Percentiles rank a stretch among this genome's conserved stretches.
Evolutionary conservation across 2,888 invertebrate genomes (phyloP).

Genomic region (Lithophane semibrunnea): DNA sequence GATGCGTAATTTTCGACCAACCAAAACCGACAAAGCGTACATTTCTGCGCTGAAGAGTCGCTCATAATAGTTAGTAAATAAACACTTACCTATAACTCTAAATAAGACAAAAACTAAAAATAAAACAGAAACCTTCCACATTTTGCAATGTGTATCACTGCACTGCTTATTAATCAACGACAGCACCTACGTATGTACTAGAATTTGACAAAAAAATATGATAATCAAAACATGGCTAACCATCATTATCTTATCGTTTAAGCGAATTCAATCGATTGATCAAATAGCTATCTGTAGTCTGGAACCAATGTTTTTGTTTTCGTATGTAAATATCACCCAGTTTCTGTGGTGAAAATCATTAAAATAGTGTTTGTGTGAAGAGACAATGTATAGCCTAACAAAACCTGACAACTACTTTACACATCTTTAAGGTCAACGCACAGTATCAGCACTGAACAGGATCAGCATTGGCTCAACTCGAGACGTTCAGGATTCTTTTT

Average conservation of each 20-base stretch:
- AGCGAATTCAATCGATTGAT: conserved; percentile 28
- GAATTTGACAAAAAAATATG: conserved; percentile 20
- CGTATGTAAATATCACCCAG: background rate
- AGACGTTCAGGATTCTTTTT: background rate
- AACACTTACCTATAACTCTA: conserved; percentile 24
- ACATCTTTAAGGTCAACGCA: background rate
- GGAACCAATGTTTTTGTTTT: background rate
- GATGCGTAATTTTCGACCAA: background rate
- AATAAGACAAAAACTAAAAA: conserved; percentile 15
- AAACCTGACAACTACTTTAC: background rate
- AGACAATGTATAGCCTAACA: background rate
- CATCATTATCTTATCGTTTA: conserved; percentile 35
- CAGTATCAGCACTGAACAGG: no score
- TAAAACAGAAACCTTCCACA: conserved; percentile 10
- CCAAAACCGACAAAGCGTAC: no score
- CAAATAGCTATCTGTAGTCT: background rate
- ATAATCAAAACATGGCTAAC: conserved; percentile 1
- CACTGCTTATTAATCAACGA: background rate
- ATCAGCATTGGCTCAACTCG: background rate
- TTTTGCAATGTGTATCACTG: conserved; percentile 18
- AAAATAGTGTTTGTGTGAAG: background rate
- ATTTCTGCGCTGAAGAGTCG: background rate
- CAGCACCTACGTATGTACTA: background rate
- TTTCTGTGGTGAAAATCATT: background rate
- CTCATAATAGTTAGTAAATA: background rate